Evolutionary conservation across 2,113 vertebrate species (phyloP), one percentile per base, ranked within the genome.

Genomic region (Loxodonta africana): DNA sequence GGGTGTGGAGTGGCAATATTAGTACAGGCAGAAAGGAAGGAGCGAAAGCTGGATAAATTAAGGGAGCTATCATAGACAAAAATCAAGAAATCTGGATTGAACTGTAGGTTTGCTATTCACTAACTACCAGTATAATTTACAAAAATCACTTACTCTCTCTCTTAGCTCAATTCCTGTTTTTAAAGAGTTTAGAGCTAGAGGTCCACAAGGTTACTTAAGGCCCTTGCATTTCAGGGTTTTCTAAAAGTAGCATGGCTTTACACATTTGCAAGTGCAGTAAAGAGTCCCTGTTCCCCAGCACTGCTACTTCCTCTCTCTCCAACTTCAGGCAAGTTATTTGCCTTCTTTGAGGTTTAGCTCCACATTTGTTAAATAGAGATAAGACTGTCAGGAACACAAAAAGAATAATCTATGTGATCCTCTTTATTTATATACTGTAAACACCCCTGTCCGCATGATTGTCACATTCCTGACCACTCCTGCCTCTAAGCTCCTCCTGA

Each of bases 1-100:
- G 3, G 37, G 15, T 1, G 3, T 20, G 41, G n/a, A 30, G 10
- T 33, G 5, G 62, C 7, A 33, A 2, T 6, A 48, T 4, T 20
- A 8, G 17, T 8, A 44, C 28, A 82, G 76, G 20, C 41, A 63
- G 6, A 63, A 51, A 25, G 26, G 44, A 30, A 48, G 60, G 41
- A 44, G 6, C 10, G 17, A 6, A 30, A 23, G 8, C 0, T 8
- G 25, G 65, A 3, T 46, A 53, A n/a, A 20, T 7, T 46, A 73
- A 51, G 48, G 28, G 17, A 60, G 30, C 2, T 2, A 3, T 21
- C 33, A 44, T 25, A 14, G 60, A 69, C 11, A 37, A n/a, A 41
- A 44, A 3, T n/a, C n/a, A 21, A 44, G 20, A 48, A 20, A n/a
- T 9, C 3, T 30, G 21, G 23, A 60, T 23, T 63, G 46, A 44